Evolutionary conservation across 2,888 invertebrate species (phyloP).

Genomic region (Zele albiditarsus): DNA sequence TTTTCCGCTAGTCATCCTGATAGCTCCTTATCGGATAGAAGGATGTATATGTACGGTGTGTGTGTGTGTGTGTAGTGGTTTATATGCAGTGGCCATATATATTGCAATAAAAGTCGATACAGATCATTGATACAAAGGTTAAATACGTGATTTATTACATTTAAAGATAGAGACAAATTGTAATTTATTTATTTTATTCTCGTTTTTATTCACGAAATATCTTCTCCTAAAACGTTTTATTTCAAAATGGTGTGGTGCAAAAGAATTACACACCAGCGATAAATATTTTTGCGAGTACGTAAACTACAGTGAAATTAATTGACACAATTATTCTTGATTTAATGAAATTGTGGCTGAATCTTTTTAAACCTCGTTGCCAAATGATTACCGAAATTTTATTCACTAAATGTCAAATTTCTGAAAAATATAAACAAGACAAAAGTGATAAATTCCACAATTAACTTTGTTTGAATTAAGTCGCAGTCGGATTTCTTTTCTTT

Average conservation of each 20-base stretch:
- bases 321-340: too few species aligned
- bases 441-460: not conserved
- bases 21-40: slow-evolving; percentile 50
- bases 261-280: too few species aligned
- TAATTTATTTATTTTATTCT: not conserved
- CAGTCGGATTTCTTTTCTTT: not conserved
- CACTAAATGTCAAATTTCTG: not conserved
- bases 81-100: not conserved
- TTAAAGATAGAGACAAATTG: not conserved
- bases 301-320: too few species aligned
- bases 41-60: slow-evolving; percentile 16
- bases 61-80: not conserved
- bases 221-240: too few species aligned
- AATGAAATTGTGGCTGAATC: not conserved
- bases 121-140: slow-evolving; percentile 1
- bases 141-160: not conserved
- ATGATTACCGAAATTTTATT: not conserved
- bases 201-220: too few species aligned
- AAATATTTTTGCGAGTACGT: too few species aligned
- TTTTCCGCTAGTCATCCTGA: slow-evolving; percentile 49
- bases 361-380: not conserved
- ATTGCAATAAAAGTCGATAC: not conserved
- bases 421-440: not conserved
- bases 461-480: too few species aligned
- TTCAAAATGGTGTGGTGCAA: too few species aligned